Percentiles rank a stretch among this genome's conserved stretches.
Evolutionary conservation across 2,888 invertebrate species (phyloP).

Genomic region (Ommatoiulus sabulosus): DNA sequence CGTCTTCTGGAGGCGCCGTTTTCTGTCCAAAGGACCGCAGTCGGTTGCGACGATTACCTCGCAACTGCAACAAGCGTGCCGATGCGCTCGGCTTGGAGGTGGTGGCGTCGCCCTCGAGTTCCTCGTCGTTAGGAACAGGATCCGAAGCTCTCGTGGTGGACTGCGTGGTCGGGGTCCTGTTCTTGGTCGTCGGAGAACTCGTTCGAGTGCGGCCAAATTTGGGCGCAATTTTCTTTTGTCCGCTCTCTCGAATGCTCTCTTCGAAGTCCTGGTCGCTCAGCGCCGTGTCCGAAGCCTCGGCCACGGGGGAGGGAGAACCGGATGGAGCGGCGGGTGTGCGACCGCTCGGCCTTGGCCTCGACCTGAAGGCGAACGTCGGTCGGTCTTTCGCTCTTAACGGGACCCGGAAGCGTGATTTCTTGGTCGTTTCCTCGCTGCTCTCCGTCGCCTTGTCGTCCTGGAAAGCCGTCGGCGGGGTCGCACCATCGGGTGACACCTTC

Average conservation of each 20-base stretch:
- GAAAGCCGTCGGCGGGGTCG: background rate
- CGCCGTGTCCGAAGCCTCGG: conserved; percentile 5
- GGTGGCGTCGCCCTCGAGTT: background rate
- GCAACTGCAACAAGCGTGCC: conserved; percentile 42
- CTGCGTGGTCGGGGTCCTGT: background rate
- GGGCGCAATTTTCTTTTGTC: conserved; percentile 34
- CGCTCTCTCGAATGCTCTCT: conserved; percentile 49
- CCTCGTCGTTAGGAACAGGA: background rate
- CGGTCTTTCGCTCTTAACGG: conserved; percentile 50
- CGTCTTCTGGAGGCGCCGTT: background rate
- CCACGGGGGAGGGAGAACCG: background rate
- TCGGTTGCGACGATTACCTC: conserved; percentile 52
- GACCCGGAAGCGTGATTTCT: conserved; percentile 56
- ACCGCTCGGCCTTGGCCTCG: background rate
- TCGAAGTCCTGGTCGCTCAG: conserved; percentile 56
- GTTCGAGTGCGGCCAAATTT: conserved; percentile 10
- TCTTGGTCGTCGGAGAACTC: background rate
- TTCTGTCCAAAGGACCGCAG: conserved; percentile 1
- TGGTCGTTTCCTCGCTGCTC: conserved; percentile 26
- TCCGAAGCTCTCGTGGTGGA: background rate
- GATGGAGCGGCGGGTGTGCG: background rate
- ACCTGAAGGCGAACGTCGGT: conserved; percentile 30
- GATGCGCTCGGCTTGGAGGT: conserved; percentile 55
- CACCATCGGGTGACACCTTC: background rate
- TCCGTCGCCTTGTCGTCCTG: background rate